Conservation (phyloP, 2,113 vertebrate species). For the Lepisosteus oculatus region DNA sequence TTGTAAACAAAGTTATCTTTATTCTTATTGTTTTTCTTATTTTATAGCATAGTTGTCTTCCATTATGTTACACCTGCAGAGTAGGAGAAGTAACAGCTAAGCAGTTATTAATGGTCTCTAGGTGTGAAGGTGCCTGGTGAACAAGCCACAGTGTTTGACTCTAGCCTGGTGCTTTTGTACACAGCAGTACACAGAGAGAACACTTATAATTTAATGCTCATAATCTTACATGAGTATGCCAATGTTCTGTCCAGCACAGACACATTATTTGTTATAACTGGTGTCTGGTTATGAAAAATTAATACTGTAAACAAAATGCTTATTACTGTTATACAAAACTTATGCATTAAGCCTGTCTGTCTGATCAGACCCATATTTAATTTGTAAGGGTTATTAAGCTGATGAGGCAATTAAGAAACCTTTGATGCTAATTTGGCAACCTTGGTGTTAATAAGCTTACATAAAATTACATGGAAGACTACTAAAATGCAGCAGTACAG, state of each 20-base stretch:
- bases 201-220: conserved; percentile 36
- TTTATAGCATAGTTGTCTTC: conserved; percentile 12
- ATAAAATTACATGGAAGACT: conserved; percentile 31
- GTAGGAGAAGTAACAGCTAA: not conserved
- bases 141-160: conserved; percentile 16
- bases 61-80: not conserved
- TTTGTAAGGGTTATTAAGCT: not conserved
- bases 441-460: conserved; percentile 40
- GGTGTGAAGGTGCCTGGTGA: conserved; percentile 3
- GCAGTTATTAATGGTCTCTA: conserved; percentile 2
- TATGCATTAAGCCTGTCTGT: too few species aligned
- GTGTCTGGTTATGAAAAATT: too few species aligned
- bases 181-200: conserved; percentile 30
- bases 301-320: too few species aligned
- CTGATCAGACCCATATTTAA: not conserved
- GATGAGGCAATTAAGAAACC: not conserved
- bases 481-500: conserved; percentile 32
- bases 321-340: too few species aligned
- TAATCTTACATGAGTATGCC: conserved; percentile 27
- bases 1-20: not conserved
- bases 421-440: not conserved
- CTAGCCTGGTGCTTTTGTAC: conserved; percentile 10
- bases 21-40: not conserved
- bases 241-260: conserved; percentile 42
- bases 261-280: not conserved